These are phyloP conservation scores for Prinia subflava DNA, from an alignment of 2,113 vertebrate species.

Conservation along the genomic window DNA sequence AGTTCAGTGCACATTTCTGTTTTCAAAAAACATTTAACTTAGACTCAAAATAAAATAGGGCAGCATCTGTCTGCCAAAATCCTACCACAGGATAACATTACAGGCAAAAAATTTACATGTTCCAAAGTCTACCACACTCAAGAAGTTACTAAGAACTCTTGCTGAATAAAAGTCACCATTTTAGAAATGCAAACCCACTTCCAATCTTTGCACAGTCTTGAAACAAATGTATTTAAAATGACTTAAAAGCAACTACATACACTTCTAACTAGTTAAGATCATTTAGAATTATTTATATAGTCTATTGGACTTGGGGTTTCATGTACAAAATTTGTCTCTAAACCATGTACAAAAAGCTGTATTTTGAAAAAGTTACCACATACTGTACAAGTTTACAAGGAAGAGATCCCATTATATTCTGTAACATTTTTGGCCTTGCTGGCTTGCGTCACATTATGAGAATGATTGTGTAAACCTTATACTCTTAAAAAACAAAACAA, in stretches of 20 bases:
- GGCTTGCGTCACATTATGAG: conserved; percentile 81
- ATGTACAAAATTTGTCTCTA: conserved; percentile 87
- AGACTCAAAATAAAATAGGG: conserved; percentile 84
- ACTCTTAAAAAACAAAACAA: conserved; percentile 72
- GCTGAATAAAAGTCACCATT: conserved; percentile 77
- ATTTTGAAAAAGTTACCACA: conserved; percentile 83
- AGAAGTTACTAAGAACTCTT: conserved; percentile 81
- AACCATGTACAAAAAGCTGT: conserved; percentile 87
- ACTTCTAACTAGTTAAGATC: conserved; percentile 74
- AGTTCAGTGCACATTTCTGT: conserved; percentile 88
- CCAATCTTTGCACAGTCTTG: conserved; percentile 81
- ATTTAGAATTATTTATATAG: conserved; percentile 83
- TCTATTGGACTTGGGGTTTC: conserved; percentile 76
- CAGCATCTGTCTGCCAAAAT: conserved; percentile 72
- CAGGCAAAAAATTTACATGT: conserved; percentile 80
- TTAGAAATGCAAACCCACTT: conserved; percentile 81
- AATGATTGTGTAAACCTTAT: conserved; percentile 82
- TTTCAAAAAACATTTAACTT: conserved; percentile 85
- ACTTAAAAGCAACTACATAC: conserved; percentile 81
- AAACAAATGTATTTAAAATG: conserved; percentile 79
- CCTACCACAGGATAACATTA: conserved; percentile 85
- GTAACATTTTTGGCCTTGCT: conserved; percentile 82
- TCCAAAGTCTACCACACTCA: conserved; percentile 83
- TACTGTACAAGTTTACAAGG: conserved; percentile 98
- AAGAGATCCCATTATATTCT: conserved; percentile 81